These are phyloP conservation scores for Campylomormyrus tamandua DNA, from an alignment of 2,113 vertebrate genomes.

Conservation along the genomic window DNA sequence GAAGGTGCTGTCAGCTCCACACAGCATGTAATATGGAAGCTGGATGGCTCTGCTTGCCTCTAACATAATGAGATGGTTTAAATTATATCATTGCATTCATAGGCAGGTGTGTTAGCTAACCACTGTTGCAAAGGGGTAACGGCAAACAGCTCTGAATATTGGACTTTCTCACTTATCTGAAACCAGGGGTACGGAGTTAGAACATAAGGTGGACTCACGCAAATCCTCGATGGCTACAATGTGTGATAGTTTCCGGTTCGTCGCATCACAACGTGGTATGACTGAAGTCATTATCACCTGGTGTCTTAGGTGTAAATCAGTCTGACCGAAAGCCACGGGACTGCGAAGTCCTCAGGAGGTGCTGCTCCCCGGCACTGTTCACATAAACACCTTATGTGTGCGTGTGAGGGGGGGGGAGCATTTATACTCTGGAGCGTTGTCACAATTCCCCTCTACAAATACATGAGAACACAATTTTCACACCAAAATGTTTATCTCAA, in stretches of 20 bases:
- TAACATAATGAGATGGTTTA: background rate
- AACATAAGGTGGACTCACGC: background rate
- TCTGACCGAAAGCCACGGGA: background rate
- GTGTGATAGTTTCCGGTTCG: background rate
- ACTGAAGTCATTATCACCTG: background rate
- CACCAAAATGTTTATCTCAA: background rate
- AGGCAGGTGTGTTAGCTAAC: background rate
- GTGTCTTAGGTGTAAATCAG: background rate
- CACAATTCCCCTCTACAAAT: background rate
- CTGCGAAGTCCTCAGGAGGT: background rate
- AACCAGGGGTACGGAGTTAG: background rate
- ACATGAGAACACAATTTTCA: background rate
- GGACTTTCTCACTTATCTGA: background rate
- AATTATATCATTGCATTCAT: background rate
- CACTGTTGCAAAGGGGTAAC: background rate
- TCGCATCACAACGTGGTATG: background rate
- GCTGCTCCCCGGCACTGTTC: background rate
- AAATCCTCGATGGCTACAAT: background rate
- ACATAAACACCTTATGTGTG: background rate
- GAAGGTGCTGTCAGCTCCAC: slow-evolving; percentile 13
- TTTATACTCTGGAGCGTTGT: background rate
- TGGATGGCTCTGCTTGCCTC: background rate
- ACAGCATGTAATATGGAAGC: background rate
- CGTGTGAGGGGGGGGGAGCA: background rate
- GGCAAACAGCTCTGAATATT: background rate